These are phyloP conservation scores for Heliconius ismenius DNA, from an alignment of 2,888 invertebrate genomes.

Conservation along the genomic window DNA sequence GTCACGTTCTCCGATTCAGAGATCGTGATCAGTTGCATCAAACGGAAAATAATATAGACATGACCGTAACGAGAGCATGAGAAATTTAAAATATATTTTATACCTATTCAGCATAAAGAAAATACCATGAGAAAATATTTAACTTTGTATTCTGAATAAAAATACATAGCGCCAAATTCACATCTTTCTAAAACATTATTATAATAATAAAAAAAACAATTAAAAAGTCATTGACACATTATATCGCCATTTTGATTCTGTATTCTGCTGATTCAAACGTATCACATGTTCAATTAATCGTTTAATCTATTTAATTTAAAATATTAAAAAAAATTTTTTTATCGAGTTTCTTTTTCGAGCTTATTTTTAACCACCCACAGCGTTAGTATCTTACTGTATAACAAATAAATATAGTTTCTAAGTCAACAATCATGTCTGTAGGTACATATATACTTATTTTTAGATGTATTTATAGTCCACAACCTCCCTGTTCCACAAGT, in stretches of 20 bases:
- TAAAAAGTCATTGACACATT: constrained; percentile 1
- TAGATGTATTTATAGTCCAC: constrained; percentile 37
- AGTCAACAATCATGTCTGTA: neutral
- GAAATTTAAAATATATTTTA: neutral
- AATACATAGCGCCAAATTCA: neutral
- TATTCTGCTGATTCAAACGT: neutral
- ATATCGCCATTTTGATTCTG: constrained; percentile 18
- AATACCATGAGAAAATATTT: constrained; percentile 4
- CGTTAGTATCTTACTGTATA: neutral
- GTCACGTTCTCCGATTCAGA: constrained; percentile 33
- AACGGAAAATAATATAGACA: constrained; percentile 14
- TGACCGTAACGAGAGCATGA: constrained; percentile 24
- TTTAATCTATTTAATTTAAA: neutral
- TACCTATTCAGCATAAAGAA: neutral
- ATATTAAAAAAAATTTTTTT: neutral
- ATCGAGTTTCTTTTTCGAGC: neutral
- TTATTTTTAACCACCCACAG: neutral
- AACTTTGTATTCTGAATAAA: neutral
- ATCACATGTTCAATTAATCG: neutral
- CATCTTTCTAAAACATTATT: neutral
- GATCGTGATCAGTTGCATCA: constrained; percentile 27
- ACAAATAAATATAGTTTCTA: neutral
- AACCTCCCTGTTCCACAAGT: constrained; percentile 29
- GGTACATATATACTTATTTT: neutral
- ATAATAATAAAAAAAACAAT: neutral